These are phyloP conservation scores for Koerneria pararmatus DNA, from an alignment of 2,888 invertebrate species.

Conservation along the genomic window DNA sequence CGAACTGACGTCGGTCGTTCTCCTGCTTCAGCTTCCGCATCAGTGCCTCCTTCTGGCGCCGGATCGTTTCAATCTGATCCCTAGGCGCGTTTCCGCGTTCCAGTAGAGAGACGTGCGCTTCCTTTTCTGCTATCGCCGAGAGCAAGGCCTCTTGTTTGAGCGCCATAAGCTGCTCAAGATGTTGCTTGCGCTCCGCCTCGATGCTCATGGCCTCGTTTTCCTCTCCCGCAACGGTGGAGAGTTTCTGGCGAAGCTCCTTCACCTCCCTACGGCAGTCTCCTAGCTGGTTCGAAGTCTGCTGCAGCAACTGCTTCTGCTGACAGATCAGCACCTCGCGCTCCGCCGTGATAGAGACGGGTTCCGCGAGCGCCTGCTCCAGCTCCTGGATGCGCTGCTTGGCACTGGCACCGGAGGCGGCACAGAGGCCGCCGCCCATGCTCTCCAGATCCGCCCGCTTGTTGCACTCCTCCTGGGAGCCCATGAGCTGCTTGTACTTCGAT, in stretches of 20 bases:
- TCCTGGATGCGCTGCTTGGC: conserved; percentile 64
- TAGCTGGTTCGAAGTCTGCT: conserved; percentile 40
- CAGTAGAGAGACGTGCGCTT: conserved; percentile 78
- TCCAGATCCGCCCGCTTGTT: too few relatives aligned
- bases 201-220: conserved; percentile 57
- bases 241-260: conserved; percentile 24
- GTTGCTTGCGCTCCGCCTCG: conserved; percentile 69
- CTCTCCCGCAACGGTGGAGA: conserved; percentile 16
- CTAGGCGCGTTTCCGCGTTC: conserved; percentile 64
- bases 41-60: conserved; percentile 42
- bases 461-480: too few relatives aligned
- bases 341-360: conserved; percentile 69
- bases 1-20: too few relatives aligned
- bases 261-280: conserved; percentile 25
- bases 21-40: conserved; percentile 41
- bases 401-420: too few relatives aligned
- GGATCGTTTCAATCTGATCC: conserved; percentile 40
- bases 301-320: conserved; percentile 63
- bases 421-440: too few relatives aligned
- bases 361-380: conserved; percentile 78
- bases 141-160: conserved; percentile 81
- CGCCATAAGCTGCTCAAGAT: conserved; percentile 74
- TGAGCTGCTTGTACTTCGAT: conserved; percentile 27
- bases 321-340: conserved; percentile 64
- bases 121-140: conserved; percentile 80